phyloP scores from a whole-genome alignment of 2,797 vertebrate genomes.

The Aselliscus stoliczkanus region DNA sequence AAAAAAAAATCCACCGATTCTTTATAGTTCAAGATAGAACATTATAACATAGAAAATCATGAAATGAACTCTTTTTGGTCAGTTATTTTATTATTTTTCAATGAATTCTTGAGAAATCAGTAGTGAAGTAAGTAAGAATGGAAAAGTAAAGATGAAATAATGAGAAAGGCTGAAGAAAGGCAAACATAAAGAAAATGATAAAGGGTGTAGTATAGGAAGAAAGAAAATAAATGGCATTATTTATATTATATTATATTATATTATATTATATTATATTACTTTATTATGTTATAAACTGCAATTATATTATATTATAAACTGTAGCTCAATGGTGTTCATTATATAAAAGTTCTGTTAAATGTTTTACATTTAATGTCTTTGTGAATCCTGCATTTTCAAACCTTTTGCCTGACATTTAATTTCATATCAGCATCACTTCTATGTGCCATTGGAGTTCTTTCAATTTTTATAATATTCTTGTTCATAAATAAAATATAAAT shows the following conservation, averaged over 20 bases:
- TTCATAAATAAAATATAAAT: conserved; percentile 81
- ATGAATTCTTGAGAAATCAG: background rate
- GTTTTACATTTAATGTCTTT: conserved; percentile 71
- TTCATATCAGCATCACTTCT: conserved; percentile 78
- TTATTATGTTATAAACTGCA: no score
- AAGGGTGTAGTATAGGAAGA: background rate
- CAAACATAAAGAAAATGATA: background rate
- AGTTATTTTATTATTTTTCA: conserved; percentile 27
- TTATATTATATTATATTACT: no score
- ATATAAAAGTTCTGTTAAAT: conserved; percentile 71
- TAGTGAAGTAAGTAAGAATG: background rate
- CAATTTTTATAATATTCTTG: conserved; percentile 79
- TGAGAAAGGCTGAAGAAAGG: background rate
- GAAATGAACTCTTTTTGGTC: background rate
- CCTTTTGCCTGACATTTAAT: conserved; percentile 79
- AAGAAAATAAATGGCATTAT: background rate
- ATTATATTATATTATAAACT: no score
- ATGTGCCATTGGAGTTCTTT: conserved; percentile 78
- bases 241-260: no score
- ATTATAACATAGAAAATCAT: background rate
- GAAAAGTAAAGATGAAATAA: background rate
- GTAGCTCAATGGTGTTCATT: conserved; percentile 50
- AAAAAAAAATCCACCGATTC: background rate
- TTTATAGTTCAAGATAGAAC: background rate
- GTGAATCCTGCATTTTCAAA: conserved; percentile 74